phyloP scores from a whole-genome alignment of 2,113 vertebrate species.

The Sakesphorus luctuosus region DNA sequence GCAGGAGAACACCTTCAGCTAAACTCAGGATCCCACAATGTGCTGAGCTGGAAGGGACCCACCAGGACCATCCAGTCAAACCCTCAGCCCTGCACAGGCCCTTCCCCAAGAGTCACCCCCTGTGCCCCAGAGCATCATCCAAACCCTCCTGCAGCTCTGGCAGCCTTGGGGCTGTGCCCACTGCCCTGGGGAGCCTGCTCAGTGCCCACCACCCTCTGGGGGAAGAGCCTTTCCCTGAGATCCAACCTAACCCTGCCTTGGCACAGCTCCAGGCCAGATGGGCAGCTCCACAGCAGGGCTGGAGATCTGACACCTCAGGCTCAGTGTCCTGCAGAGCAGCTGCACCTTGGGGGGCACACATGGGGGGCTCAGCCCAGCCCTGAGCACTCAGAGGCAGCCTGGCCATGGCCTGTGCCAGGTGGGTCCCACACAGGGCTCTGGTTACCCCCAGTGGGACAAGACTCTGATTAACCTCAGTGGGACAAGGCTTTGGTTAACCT shows the following conservation, averaged over 20 bases:
- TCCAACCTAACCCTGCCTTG: neutral
- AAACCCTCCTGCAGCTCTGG: neutral
- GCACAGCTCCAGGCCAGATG: neutral
- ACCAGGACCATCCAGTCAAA: neutral
- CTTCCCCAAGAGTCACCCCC: neutral
- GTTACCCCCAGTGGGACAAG: rapidly evolving
- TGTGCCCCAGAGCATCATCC: neutral
- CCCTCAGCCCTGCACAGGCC: neutral
- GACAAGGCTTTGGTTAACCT: rapidly evolving
- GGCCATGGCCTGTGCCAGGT: neutral
- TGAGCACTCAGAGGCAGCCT: neutral
- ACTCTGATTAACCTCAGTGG: neutral
- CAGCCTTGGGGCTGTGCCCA: neutral
- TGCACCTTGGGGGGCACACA: neutral
- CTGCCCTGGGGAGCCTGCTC: neutral
- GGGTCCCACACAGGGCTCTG: rapidly evolving
- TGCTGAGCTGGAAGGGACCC: neutral
- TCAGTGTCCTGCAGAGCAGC: rapidly evolving
- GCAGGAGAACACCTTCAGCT: neutral
- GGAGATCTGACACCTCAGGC: neutral
- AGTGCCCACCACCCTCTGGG: neutral
- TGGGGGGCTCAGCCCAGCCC: neutral
- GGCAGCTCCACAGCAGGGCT: too few species aligned
- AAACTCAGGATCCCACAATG: neutral
- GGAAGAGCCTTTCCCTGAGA: neutral